phyloP scores from a whole-genome alignment of 2,888 invertebrate genomes.

The Drepana falcataria region DNA sequence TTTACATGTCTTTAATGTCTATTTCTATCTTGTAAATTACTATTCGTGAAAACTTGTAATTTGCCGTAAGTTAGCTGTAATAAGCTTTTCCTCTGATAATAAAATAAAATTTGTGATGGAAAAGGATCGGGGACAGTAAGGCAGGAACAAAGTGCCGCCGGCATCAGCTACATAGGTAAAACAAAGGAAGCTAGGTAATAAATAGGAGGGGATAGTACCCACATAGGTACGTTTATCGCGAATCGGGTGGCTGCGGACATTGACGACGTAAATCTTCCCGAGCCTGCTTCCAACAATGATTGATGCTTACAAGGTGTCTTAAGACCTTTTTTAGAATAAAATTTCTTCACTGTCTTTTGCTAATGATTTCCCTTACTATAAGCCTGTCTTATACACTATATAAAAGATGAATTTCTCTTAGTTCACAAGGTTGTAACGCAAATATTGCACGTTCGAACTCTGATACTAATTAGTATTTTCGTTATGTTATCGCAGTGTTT shows the following conservation, averaged over 20 bases:
- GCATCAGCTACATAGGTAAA: slow-evolving; percentile 43
- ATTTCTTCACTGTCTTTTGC: slow-evolving; percentile 20
- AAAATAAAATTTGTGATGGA: slow-evolving; percentile 42
- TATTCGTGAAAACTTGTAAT: no score
- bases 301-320: slow-evolving; percentile 47
- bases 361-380: slow-evolving; percentile 17
- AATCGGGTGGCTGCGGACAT: slow-evolving; percentile 29
- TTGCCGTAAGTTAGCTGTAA: no score
- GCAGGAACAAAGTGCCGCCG: slow-evolving; percentile 42
- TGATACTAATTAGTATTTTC: no score
- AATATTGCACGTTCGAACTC: no score
- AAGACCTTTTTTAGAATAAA: slow-evolving; percentile 32
- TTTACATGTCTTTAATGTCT: no score
- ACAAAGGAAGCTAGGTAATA: slow-evolving; percentile 40
- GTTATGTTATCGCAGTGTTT: no score
- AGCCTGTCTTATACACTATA: not conserved
- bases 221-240: slow-evolving; percentile 36
- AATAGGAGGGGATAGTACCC: slow-evolving; percentile 25
- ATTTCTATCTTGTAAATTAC: no score
- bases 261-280: slow-evolving; percentile 38
- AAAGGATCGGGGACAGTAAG: slow-evolving; percentile 44
- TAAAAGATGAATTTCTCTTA: not conserved
- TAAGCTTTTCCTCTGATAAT: no score
- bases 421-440: no score
- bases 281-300: slow-evolving; percentile 39